Conservation (phyloP, 2,888 invertebrate genomes). For the Chrysopilus asiliformis region DNA sequence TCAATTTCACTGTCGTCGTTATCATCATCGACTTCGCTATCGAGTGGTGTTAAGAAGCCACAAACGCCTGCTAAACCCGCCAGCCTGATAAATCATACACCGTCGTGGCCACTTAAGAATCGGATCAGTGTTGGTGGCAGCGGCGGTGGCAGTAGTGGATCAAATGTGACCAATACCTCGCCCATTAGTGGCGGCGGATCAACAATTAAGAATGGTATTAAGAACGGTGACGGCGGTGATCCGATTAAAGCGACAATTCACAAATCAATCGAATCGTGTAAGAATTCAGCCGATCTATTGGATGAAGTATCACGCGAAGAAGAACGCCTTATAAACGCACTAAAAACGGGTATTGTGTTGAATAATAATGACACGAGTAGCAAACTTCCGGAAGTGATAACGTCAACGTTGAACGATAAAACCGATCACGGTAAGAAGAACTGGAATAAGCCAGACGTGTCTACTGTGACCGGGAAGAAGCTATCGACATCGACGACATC, state of each 20-base stretch:
- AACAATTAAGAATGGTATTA: conserved; percentile 11
- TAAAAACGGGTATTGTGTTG: conserved; percentile 57
- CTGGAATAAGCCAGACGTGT: conserved; percentile 11
- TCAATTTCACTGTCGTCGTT: conserved; percentile 9
- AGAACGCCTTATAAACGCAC: conserved; percentile 61
- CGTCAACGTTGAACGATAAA: conserved; percentile 14
- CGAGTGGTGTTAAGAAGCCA: conserved; percentile 14
- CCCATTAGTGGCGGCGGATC: conserved; percentile 2
- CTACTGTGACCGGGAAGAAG: conserved; percentile 6
- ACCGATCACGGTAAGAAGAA: conserved; percentile 8
- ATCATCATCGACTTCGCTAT: conserved; percentile 7
- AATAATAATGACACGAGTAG: conserved; percentile 34
- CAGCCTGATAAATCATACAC: conserved; percentile 24
- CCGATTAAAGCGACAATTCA: conserved; percentile 4
- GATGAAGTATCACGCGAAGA: conserved; percentile 71
- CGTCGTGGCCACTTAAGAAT: conserved; percentile 50
- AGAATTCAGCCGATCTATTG: conserved; percentile 33
- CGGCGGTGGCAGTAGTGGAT: conserved; percentile 3
- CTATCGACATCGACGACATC: conserved; percentile 1
- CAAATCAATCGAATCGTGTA: conserved; percentile 11
- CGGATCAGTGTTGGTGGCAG: conserved; percentile 15
- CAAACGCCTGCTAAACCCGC: conserved; percentile 22
- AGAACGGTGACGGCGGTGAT: conserved; percentile 5
- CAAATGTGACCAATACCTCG: background rate
- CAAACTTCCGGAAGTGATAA: conserved; percentile 18